These are phyloP conservation scores for Diplazon laetatorius DNA, from an alignment of 2,888 invertebrate genomes.

Conservation along the genomic window DNA sequence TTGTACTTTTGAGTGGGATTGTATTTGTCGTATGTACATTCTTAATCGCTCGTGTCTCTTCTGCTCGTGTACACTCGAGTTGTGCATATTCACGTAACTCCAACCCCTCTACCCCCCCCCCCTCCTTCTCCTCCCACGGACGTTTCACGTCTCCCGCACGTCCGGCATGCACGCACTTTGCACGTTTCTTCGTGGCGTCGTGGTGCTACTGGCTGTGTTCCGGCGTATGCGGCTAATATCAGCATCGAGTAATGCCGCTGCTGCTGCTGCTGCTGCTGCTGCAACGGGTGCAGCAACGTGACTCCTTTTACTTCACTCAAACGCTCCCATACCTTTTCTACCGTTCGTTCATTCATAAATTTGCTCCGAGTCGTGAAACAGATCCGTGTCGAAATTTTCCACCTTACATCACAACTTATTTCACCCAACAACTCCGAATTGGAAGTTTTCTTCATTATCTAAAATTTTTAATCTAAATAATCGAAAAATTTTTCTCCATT, in stretches of 20 bases:
- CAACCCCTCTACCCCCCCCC: too few relatives aligned
- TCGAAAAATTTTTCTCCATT: too few relatives aligned
- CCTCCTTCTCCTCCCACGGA: conserved; percentile 33
- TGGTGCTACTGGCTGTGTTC: background rate
- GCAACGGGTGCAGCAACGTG: conserved; percentile 5
- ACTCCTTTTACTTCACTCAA: background rate
- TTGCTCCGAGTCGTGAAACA: background rate
- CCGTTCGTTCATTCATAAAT: background rate
- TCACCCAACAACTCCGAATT: too few relatives aligned
- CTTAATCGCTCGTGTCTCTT: background rate
- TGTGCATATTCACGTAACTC: conserved; percentile 50
- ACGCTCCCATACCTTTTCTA: too few relatives aligned
- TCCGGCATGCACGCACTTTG: conserved; percentile 34
- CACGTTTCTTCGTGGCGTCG: conserved; percentile 30
- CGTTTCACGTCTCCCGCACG: conserved; percentile 30
- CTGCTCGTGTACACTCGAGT: background rate
- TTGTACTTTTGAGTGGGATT: too few relatives aligned
- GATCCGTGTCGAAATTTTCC: background rate
- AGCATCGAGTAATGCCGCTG: conserved; percentile 5
- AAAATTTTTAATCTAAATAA: too few relatives aligned
- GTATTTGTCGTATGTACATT: too few relatives aligned
- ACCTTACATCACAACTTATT: too few relatives aligned
- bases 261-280: conserved; percentile 10
- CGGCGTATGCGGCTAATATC: conserved; percentile 11
- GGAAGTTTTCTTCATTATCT: too few relatives aligned